A percentile compares a stretch with the other conserved stretches of the same genome.
These are phyloP conservation scores for Mythimna vitellina DNA, from an alignment of 2,888 invertebrate genomes.

Conservation along the genomic window DNA sequence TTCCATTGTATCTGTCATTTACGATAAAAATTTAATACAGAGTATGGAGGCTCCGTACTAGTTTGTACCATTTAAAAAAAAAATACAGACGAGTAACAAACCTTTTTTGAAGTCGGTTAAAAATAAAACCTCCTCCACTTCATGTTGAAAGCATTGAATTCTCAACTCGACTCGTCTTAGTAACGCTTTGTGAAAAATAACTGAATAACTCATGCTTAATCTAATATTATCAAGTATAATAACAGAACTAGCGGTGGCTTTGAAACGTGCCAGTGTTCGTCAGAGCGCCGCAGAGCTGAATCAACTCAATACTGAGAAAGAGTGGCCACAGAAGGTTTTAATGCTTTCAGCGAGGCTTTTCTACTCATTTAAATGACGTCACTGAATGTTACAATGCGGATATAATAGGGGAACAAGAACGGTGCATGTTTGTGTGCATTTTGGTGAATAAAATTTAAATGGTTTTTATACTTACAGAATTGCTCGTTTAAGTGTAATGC, in stretches of 20 bases:
- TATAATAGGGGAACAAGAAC: slow-evolving; percentile 40
- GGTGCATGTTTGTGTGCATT: slow-evolving; percentile 40
- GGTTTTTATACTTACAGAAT: slow-evolving; percentile 23
- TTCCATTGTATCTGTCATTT: not conserved
- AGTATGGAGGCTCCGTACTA: not conserved
- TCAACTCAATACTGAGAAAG: slow-evolving; percentile 41
- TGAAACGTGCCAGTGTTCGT: slow-evolving; percentile 35
- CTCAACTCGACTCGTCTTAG: slow-evolving; percentile 3
- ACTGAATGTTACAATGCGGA: slow-evolving; percentile 47
- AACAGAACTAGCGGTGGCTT: slow-evolving; percentile 38
- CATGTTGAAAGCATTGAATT: slow-evolving; percentile 28
- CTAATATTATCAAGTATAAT: slow-evolving; percentile 44
- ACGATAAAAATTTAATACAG: not conserved
- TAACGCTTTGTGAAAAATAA: slow-evolving; percentile 40
- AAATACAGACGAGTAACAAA: too few relatives aligned
- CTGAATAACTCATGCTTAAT: slow-evolving; percentile 49
- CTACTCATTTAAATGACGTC: slow-evolving; percentile 53
- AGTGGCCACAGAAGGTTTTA: slow-evolving; percentile 53
- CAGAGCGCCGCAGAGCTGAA: slow-evolving; percentile 36
- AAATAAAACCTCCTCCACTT: slow-evolving; percentile 14
- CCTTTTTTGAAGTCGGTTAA: too few relatives aligned
- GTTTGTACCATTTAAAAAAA: too few relatives aligned
- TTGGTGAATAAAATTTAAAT: slow-evolving; percentile 38
- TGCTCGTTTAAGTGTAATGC: slow-evolving; percentile 10
- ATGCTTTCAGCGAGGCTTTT: slow-evolving; percentile 59